Evolutionary conservation across 2,113 vertebrate species (phyloP).

Genomic region (Sclerurus mexicanus): DNA sequence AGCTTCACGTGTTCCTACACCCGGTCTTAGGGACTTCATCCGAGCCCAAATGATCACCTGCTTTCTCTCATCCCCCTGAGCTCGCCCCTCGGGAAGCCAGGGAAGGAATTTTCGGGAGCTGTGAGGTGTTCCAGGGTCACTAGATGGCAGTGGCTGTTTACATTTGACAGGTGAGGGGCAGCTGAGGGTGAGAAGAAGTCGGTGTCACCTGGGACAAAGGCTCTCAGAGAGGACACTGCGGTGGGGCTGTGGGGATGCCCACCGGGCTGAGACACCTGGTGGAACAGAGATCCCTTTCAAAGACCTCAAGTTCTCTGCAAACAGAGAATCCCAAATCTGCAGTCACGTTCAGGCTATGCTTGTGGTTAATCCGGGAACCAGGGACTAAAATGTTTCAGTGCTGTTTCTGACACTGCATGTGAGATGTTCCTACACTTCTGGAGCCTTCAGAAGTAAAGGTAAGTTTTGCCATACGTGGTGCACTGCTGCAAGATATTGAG

Average conservation of each 20-base stretch:
- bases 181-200: no score
- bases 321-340: neutral
- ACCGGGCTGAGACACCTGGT: neutral
- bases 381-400: rapidly evolving
- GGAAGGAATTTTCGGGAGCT: neutral
- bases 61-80: rapidly evolving
- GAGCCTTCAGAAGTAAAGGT: neutral
- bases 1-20: rapidly evolving
- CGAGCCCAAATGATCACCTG: rapidly evolving
- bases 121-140: neutral
- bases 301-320: no score
- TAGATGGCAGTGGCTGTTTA: constrained; percentile 38
- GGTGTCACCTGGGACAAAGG: no score
- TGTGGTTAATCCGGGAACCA: neutral
- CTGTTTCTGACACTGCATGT: rapidly evolving
- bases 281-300: neutral
- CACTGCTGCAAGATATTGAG: neutral
- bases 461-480: rapidly evolving
- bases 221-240: neutral
- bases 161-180: neutral
- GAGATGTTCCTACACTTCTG: neutral
- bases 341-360: neutral
- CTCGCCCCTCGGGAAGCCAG: rapidly evolving
- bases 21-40: rapidly evolving
- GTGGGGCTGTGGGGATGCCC: neutral